Conservation (phyloP, 1,140 invertebrate species). For the Drosophila orena region DNA sequence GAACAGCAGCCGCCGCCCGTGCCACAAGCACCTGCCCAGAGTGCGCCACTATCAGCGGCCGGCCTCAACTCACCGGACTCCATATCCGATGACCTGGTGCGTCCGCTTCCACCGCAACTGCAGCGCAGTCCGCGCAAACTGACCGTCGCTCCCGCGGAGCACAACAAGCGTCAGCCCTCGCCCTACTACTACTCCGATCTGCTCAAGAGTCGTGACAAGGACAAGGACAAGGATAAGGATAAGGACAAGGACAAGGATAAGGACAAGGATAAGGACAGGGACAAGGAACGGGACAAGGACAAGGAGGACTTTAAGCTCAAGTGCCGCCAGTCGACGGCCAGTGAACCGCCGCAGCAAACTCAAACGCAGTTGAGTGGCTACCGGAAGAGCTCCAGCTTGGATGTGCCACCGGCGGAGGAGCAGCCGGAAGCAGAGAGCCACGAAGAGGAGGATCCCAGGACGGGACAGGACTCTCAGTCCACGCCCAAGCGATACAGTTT, state of each 20-base stretch:
- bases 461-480: constrained; percentile 67
- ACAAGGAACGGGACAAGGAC: constrained; percentile 22
- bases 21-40: background rate
- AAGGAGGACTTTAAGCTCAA: constrained; percentile 71
- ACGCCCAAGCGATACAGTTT: constrained; percentile 88
- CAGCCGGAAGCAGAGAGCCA: constrained; percentile 19
- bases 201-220: constrained; percentile 86
- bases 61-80: constrained; percentile 86
- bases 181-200: constrained; percentile 92
- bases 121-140: constrained; percentile 81
- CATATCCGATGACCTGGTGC: constrained; percentile 85
- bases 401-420: constrained; percentile 86
- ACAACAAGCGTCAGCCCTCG: constrained; percentile 89
- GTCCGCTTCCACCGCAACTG: constrained; percentile 72
- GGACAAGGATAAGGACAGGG: constrained; percentile 24
- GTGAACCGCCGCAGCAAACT: constrained; percentile 76
- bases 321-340: constrained; percentile 77
- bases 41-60: constrained; percentile 4
- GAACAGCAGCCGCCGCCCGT: constrained; percentile 41
- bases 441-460: constrained; percentile 15
- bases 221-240: constrained; percentile 27
- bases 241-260: constrained; percentile 53
- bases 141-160: constrained; percentile 54
- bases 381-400: constrained; percentile 89
- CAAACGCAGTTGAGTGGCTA: constrained; percentile 51